These are phyloP conservation scores for Nasonia longicornis DNA, from an alignment of 1,140 invertebrate genomes.

Conservation along the genomic window DNA sequence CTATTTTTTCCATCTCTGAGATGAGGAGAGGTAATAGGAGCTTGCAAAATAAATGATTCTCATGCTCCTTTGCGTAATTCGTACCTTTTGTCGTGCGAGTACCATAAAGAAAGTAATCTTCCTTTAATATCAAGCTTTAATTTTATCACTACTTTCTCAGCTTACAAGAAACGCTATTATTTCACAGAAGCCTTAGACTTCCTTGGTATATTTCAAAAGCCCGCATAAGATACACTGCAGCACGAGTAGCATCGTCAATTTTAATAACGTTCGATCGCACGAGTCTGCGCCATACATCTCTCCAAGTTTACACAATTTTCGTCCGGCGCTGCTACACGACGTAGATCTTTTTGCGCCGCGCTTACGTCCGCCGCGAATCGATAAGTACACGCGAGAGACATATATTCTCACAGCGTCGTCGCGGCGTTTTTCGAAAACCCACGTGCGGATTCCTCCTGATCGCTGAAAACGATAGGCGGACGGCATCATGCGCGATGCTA, in stretches of 20 bases:
- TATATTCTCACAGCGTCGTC: neutral
- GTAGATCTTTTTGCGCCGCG: constrained; percentile 13
- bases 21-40: neutral
- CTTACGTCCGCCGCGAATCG: constrained; percentile 1
- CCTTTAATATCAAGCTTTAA: neutral
- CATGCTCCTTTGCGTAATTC: neutral
- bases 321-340: neutral
- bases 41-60: neutral
- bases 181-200: neutral
- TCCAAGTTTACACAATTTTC: neutral
- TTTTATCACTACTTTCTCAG: neutral
- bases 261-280: neutral
- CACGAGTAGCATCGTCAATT: neutral
- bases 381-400: neutral
- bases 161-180: neutral
- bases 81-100: too few relatives aligned
- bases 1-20: neutral
- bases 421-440: neutral
- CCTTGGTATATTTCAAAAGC: neutral
- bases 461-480: neutral
- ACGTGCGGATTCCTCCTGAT: neutral
- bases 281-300: neutral
- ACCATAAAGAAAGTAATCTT: neutral
- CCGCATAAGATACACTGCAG: neutral
- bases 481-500: neutral